Evolutionary conservation across 2,888 invertebrate genomes (phyloP), one percentile per base, ranked within the genome.

Genomic region (Diarsia dahlii): DNA sequence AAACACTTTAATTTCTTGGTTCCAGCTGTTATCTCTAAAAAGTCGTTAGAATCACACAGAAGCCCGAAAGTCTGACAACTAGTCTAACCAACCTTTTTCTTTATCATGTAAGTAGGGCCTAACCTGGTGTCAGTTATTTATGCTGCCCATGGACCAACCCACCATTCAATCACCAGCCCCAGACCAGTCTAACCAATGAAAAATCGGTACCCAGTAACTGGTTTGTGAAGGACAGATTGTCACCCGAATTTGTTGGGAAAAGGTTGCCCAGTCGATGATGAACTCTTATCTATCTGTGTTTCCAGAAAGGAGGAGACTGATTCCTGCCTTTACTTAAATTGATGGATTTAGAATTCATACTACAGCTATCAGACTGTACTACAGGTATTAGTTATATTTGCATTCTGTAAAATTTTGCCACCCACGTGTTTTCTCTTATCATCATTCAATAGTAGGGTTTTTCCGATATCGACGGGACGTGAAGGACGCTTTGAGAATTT

Each of bases 381-480:
- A 13, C 6, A 23, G 63, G 15, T 64, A 64, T 39, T 39, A 8
- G 15, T 23, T 69, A 39, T 10, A 15, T 2, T 65, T 20, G 13
- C 0, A 10, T 45, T 28, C 45, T 20, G 10, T 28, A 46, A 28
- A 45, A 69, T 28, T 34, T 12, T 48, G 9, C 4, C n/a, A 23
- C 39, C 13, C 34, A 60, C 60, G 28, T 28, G 9, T 28, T 18
- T 34, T 5, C 39, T 45, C 20, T 15, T 77, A 23, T 50, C n/a
- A 39, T 20, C 12, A 28, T 18, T 48, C n/a, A n/a, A n/a, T 56
- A 50, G 28, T 10, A 45, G 18, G n/a, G 3, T 60, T 74, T 74
- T 78, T 69, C 18, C 20, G 23, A 39, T n/a, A 48, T 15, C 78
- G 34, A 68, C 52, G 8, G 80, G 28, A 71, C 50, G 10, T 80